Conservation (phyloP, 2,888 invertebrate genomes). For the Myathropa florea region DNA sequence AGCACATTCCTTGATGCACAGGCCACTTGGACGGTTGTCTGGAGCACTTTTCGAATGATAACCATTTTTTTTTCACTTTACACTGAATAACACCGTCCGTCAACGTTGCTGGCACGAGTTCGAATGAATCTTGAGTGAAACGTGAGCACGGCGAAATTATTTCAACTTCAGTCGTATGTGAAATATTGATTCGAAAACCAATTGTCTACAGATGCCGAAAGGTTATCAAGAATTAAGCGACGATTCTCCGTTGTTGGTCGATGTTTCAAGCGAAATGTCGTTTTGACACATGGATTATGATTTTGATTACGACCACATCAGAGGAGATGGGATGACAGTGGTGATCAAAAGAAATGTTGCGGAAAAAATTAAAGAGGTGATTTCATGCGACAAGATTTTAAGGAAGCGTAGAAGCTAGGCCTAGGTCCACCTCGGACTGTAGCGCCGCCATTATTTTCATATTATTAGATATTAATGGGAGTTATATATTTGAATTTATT, state of each 20-base stretch:
- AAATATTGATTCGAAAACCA: slow-evolving; percentile 2
- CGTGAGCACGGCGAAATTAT: slow-evolving; percentile 11
- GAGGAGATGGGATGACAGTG: not conserved
- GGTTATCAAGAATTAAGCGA: slow-evolving; percentile 53
- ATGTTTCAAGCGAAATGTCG: slow-evolving; percentile 20
- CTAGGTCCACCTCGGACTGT: no score
- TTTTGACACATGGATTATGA: slow-evolving; percentile 3
- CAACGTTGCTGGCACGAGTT: slow-evolving; percentile 56
- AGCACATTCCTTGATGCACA: slow-evolving; percentile 60
- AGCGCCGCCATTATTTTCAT: no score
- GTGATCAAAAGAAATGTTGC: not conserved
- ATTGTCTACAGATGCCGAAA: slow-evolving; percentile 28
- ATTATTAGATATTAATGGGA: no score
- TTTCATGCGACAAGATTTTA: no score
- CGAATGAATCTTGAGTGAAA: slow-evolving; percentile 71
- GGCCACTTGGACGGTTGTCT: slow-evolving; percentile 72
- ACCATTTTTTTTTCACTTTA: slow-evolving; percentile 73
- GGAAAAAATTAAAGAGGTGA: not conserved
- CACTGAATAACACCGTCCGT: slow-evolving; percentile 1
- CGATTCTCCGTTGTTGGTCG: slow-evolving; percentile 61
- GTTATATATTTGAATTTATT: no score
- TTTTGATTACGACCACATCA: not conserved
- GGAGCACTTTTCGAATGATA: slow-evolving; percentile 75
- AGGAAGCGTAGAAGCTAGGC: no score
- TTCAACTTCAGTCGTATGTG: slow-evolving; percentile 9